phyloP scores from a whole-genome alignment of 1,140 invertebrate species.

The Anastrepha obliqua region DNA sequence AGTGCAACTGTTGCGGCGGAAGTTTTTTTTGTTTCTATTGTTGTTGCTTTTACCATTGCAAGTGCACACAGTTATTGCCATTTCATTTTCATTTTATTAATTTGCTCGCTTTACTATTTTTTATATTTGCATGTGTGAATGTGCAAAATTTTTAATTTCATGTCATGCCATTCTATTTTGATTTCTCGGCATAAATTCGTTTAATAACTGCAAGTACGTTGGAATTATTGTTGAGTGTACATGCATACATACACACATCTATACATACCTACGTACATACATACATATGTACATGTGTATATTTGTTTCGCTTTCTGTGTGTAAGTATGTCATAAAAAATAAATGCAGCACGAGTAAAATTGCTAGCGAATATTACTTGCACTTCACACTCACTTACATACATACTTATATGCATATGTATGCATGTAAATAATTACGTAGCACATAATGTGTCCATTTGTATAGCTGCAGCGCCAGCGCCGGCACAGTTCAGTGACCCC shows the following conservation, averaged over 20 bases:
- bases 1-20: conserved; percentile 34
- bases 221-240: too few relatives aligned
- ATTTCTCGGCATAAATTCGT: conserved; percentile 47
- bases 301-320: neutral
- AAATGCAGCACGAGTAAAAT: conserved; percentile 7
- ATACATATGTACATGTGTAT: neutral
- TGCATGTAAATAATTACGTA: neutral
- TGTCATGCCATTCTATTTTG: conserved; percentile 21
- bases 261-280: neutral
- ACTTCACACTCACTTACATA: neutral
- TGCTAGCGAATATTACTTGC: neutral
- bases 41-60: neutral
- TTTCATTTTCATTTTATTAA: conserved; percentile 35
- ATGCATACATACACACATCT: neutral
- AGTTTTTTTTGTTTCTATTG: neutral
- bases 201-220: conserved; percentile 27
- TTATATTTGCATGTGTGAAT: neutral
- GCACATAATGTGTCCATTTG: neutral
- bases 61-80: neutral
- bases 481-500: conserved; percentile 32
- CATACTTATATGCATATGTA: neutral
- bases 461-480: neutral
- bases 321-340: conserved; percentile 4
- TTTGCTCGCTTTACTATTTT: neutral
- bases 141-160: conserved; percentile 30